phyloP scores from a whole-genome alignment of 2,797 vertebrate species.

The Phalanger gymnotis region DNA sequence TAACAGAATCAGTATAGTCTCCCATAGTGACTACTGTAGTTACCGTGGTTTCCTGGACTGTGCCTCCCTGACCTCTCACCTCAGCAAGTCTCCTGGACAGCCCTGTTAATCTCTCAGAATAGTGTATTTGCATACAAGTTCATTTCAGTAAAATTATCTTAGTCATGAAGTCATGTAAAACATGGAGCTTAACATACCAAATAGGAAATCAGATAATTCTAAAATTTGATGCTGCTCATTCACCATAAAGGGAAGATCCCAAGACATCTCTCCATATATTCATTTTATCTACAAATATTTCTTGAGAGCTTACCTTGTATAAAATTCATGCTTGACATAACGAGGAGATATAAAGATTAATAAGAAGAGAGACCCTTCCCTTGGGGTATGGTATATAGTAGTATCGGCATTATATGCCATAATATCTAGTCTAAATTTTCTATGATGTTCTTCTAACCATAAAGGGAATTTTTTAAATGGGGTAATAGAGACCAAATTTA shows the following conservation, averaged over 20 bases:
- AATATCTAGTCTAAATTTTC: neutral
- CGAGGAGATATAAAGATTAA: neutral
- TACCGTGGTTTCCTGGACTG: neutral
- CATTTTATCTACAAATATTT: neutral
- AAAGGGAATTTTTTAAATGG: neutral
- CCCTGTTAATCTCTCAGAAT: neutral
- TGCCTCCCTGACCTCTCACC: neutral
- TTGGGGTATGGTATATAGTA: neutral
- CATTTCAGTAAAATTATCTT: neutral
- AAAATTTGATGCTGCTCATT: neutral
- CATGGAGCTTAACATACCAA: neutral
- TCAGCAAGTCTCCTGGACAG: neutral
- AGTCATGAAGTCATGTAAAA: neutral
- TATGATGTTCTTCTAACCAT: neutral
- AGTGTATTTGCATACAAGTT: neutral
- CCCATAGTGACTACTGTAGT: neutral
- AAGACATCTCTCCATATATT: neutral
- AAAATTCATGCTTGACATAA: neutral
- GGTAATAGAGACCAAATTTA: neutral
- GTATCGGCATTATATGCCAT: neutral
- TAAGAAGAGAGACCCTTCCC: neutral
- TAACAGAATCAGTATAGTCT: neutral
- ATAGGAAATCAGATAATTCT: neutral
- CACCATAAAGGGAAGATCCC: neutral
- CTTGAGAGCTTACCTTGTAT: neutral